Conservation (phyloP, 2,888 invertebrate genomes). For the Nemapogon koenigi region DNA sequence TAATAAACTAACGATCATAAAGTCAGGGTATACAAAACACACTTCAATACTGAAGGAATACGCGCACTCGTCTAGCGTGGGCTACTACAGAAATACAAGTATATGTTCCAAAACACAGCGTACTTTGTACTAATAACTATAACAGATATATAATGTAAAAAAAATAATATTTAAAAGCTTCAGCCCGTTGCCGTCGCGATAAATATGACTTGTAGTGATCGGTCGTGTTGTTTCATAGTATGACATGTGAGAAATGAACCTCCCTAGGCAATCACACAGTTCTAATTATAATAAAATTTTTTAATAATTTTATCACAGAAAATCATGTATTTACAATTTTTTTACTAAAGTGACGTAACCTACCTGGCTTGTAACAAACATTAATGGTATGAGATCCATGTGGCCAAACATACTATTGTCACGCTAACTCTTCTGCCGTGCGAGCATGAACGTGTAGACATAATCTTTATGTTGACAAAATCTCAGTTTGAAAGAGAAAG, state of each 20-base stretch:
- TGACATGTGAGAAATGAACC: constrained; percentile 51
- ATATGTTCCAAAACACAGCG: constrained; percentile 19
- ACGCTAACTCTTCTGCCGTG: too few species aligned
- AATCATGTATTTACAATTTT: constrained; percentile 67
- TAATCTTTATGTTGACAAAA: too few species aligned
- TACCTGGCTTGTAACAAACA: constrained; percentile 49
- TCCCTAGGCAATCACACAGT: constrained; percentile 61
- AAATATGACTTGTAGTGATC: constrained; percentile 40
- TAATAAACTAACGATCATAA: too few species aligned
- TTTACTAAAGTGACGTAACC: constrained; percentile 53
- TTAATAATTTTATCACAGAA: constrained; percentile 65
- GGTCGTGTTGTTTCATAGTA: not conserved
- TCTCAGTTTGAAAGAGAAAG: too few species aligned
- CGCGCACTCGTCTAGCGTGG: not conserved
- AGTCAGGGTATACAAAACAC: not conserved
- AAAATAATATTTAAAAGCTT: constrained; percentile 32
- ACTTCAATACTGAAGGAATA: not conserved
- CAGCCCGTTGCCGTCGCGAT: constrained; percentile 37
- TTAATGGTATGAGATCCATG: too few species aligned
- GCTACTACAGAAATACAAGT: not conserved
- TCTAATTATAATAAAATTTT: constrained; percentile 55
- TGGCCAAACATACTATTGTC: too few species aligned
- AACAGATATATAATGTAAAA: constrained; percentile 47
- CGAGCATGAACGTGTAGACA: too few species aligned
- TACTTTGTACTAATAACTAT: constrained; percentile 38